Base-by-base conservation (phyloP, 2,888 invertebrate species). In the Chalcosyrphus nemorum region DNA sequence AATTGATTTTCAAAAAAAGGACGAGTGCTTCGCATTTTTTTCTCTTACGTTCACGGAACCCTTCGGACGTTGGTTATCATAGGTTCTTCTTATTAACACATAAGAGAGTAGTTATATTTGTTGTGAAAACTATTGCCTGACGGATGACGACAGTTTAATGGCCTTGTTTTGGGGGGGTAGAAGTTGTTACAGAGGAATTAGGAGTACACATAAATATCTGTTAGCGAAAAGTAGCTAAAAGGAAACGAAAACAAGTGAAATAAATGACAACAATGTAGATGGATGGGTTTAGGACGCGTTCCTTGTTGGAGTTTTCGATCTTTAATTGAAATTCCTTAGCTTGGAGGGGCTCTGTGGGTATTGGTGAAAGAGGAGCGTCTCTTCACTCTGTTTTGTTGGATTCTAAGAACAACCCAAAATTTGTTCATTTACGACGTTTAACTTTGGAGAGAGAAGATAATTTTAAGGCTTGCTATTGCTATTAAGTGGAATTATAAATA, bases 251-350 rank as follows among this genome's bases (percentile, higher is more conserved):
- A 45, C 68, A 68, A 68, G 56, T 43, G 68, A 71, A 81, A 76
- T 63, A 70, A 81, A 68, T 76, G 76, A 76, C 76, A 76, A 47
- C 56, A 56, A 63, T 70, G 38, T 66, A 29, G 50, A 66, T 77
- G 57, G 59, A 82, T 82, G 77, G 72, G 63, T 63, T 81, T 7
- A 9, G 32, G 65, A 41, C 52, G 66, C 47, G 65, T 50, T 75
- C 15, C 38, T 66, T 15, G 32, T 52, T 43, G 1, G 50, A 71
- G 50, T 63, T 81, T n/a, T 59, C 50, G 71, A 65, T 77, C 38
- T 71, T 71, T 77, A 82, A 82, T 82, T 82, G 77, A 82, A 78
- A 77, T 82, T 82, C 82, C 71, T 77, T 50, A 7, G 57, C 27
- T 66, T 63, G 47, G 54, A 11, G 68, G 3, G 17, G 11, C n/a